Percentiles rank a stretch among this genome's conserved stretches.
These are phyloP conservation scores for Pelagia noctiluca DNA, from an alignment of 30 jellyfish, hydroid and myxozoan genomes.

Conservation along the genomic window DNA sequence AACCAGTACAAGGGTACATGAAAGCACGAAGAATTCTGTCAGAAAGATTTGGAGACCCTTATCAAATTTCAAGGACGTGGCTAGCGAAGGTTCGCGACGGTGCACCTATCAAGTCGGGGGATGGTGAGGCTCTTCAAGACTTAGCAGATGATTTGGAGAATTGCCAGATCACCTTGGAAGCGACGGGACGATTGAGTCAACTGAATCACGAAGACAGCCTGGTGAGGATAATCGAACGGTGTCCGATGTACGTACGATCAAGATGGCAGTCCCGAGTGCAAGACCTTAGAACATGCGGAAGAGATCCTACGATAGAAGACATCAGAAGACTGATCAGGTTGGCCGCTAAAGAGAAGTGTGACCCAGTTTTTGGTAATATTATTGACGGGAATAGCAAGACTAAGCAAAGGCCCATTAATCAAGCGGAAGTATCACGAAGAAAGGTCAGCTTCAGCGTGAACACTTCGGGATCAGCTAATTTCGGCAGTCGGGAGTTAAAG, in stretches of 20 bases:
- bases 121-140: slow-evolving; percentile 12
- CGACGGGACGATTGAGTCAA: slow-evolving; percentile 33
- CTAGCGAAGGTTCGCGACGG: slow-evolving; percentile 21
- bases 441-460: slow-evolving; percentile 9
- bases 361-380: slow-evolving; percentile 7
- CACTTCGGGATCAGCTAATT: slow-evolving; percentile 5
- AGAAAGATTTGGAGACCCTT: slow-evolving; percentile 57
- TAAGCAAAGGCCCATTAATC: neutral
- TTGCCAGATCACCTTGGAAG: slow-evolving; percentile 22
- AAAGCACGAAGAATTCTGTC: slow-evolving; percentile 45
- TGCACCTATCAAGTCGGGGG: slow-evolving; percentile 2
- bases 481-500: slow-evolving; percentile 9
- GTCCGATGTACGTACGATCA: slow-evolving; percentile 31
- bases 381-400: neutral
- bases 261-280: slow-evolving; percentile 39
- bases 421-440: neutral
- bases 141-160: slow-evolving; percentile 39
- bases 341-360: slow-evolving; percentile 19
- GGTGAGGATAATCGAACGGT: slow-evolving; percentile 17
- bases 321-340: neutral
- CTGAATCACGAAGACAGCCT: slow-evolving; percentile 29
- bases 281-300: slow-evolving; percentile 14
- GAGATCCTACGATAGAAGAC: slow-evolving; percentile 39
- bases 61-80: neutral
- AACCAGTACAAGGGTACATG: slow-evolving; percentile 44